Evolutionary conservation across 2,797 vertebrate genomes (phyloP), one percentile per base, ranked within the genome.

Genomic region (Pogonophryne albipinna): DNA sequence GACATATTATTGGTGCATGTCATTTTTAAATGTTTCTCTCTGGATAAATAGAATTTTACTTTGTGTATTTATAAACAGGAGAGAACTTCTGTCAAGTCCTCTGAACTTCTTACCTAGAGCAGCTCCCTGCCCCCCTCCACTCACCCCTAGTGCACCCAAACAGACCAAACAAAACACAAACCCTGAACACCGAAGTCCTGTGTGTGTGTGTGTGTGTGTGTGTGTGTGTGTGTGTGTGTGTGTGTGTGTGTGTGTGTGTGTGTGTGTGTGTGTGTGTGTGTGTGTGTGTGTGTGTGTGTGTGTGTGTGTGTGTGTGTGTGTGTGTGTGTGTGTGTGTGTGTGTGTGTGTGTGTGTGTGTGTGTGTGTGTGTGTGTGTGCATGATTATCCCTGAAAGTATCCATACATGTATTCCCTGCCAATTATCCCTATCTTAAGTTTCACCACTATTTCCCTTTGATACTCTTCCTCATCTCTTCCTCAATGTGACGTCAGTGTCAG

Each of bases 51-150:
- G 31, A 10, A 56, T 27, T 20, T 68, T 17, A 49, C 41, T 31
- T 47, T 71, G 38, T 79, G 51, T 72, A 53, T 75, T 45, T 71
- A 17, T 61, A 70, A 70, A 69, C 76, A 84, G 86, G 63, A 83
- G 77, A 85, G 80, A 91, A 58, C 72, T 89, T n/a, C 80, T 93
- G 72, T 87, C 89, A 88, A 91, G 80, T 78, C 80, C 92, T 82
- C 80, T 79, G 10, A 88, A 91, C 92, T 91, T 75, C 85, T 75
- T 86, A 59, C 85, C 85, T 1, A 84, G 62, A 50, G 72, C 87
- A 34, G 85, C 90, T 66, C 66, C 87, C 6, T 47, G 81, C 71
- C 60, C 88, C 55, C 66, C 73, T 76, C 71, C 85, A 0, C 85
- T 93, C 79, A 77, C 78, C 41, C 51, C 55, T 11, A 75, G 86